A percentile compares a stretch with the other conserved stretches of the same genome.
Evolutionary conservation across 2,113 vertebrate species (phyloP).

Genomic region (Mesembrinibis cayennensis): DNA sequence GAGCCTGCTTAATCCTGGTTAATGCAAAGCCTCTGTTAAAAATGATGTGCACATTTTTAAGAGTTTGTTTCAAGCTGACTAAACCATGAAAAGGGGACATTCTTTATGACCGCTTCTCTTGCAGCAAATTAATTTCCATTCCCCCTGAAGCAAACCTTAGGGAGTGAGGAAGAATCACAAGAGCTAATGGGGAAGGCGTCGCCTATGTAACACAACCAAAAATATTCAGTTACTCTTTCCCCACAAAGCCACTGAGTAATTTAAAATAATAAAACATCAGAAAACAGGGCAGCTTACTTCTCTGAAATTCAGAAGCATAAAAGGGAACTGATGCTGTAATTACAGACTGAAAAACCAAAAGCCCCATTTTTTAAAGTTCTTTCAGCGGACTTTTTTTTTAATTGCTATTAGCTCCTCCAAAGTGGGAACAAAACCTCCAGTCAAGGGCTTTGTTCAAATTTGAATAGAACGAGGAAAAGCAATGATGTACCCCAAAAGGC

Average conservation of each 20-base stretch:
- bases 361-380: conserved; percentile 21
- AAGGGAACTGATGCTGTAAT: conserved; percentile 54
- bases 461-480: not conserved
- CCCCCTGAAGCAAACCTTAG: not conserved
- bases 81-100: not conserved
- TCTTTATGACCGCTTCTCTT: conserved; percentile 28
- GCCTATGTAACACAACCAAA: conserved; percentile 43
- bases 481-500: not conserved
- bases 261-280: conserved; percentile 62
- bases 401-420: conserved; percentile 20
- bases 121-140: conserved; percentile 47
- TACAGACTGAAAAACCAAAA: conserved; percentile 43
- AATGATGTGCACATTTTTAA: conserved; percentile 18
- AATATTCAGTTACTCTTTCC: conserved; percentile 42
- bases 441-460: not conserved
- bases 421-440: not conserved
- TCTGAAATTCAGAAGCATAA: conserved; percentile 64
- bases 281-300: conserved; percentile 32
- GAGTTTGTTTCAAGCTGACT: conserved; percentile 30
- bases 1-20: conserved; percentile 17
- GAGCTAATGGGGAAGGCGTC: conserved; percentile 56
- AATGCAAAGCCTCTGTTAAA: not conserved
- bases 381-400: not conserved
- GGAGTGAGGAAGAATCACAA: conserved; percentile 37
- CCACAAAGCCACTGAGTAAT: conserved; percentile 59